Evolutionary conservation across 2,888 invertebrate genomes (phyloP).

Genomic region (Muscina levida): DNA sequence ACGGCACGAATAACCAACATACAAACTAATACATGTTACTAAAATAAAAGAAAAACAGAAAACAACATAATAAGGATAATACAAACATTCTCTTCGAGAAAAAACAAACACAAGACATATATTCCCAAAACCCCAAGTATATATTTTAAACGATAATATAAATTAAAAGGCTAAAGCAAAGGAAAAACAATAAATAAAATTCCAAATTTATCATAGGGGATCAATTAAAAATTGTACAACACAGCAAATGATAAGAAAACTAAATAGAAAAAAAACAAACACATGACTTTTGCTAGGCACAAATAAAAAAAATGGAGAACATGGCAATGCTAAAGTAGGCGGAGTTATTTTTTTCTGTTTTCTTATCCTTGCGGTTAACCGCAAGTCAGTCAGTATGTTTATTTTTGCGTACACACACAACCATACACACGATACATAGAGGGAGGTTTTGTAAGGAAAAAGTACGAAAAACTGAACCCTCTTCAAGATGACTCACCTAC

Average conservation of each 20-base stretch:
- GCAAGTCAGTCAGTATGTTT: conserved; percentile 68
- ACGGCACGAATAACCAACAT: not conserved
- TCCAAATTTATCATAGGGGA: conserved; percentile 56
- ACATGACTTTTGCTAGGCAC: conserved; percentile 15
- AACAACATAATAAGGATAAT: not conserved
- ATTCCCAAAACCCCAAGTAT: no score
- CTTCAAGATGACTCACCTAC: conserved; percentile 59
- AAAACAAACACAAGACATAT: not conserved
- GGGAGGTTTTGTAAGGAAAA: conserved; percentile 6
- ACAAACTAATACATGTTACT: not conserved
- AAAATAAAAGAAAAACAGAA: not conserved
- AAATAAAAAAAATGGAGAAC: conserved; percentile 22
- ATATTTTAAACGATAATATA: conserved; percentile 13
- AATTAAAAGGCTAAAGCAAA: not conserved
- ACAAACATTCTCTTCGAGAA: not conserved
- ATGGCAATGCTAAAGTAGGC: conserved; percentile 57
- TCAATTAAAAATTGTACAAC: conserved; percentile 51
- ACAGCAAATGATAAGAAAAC: not conserved
- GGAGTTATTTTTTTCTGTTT: conserved; percentile 54
- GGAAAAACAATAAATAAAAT: conserved; percentile 18
- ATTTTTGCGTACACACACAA: conserved; percentile 50
- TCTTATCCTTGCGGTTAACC: conserved; percentile 69
- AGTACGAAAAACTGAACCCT: conserved; percentile 44
- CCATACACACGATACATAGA: conserved; percentile 40
- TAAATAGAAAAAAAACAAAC: conserved; percentile 23